Evolutionary conservation across 2,888 invertebrate genomes (phyloP), one percentile per base, ranked within the genome.

Genomic region (Blastobasis lacticolella): DNA sequence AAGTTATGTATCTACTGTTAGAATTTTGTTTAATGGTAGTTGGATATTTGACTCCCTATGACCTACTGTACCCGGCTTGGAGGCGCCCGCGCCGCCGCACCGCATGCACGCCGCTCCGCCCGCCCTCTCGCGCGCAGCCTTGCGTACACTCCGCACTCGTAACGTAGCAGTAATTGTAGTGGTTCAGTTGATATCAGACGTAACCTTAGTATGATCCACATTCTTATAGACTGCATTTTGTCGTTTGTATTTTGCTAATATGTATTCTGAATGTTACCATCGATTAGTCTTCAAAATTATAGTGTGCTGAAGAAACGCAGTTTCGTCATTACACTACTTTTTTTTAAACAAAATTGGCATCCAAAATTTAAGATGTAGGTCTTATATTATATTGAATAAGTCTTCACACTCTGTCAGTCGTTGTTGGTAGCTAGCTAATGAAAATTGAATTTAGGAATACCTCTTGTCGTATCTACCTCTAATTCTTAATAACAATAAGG

Each of bases 211-310:
- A 55, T 44, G 23, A 23, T 23, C 23, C 23, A 23, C 23, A 23
- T 23, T 23, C 23, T 23, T 23, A 23, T 23, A 23, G 23, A 23
- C 23, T 23, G 23, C 23, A 23, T 23, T 23, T 23, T 23, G 23
- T 23, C 23, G 53, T 62, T 56, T 52, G 53, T 65, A 54, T 54
- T 59, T 62, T 55, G 54, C 52, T 57, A 54, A 58, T 66, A 58
- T 73, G 78, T 80, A 81, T 81, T 82, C 81, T 81, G 79, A 60
- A 61, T 70, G 64, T 64, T 62, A 61, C 55, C 62, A 61, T 57
- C 51, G 54, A 68, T 73, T 75, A 66, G 75, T 67, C 60, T 50
- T 69, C 67, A 66, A 75, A 78, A 75, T 73, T 73, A 59, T 52
- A 57, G 54, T 61, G 61, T 61, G 54, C 54, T 62, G 54, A 66